Conservation (phyloP, 2,888 invertebrate species). For the Chorisops tibialis region DNA sequence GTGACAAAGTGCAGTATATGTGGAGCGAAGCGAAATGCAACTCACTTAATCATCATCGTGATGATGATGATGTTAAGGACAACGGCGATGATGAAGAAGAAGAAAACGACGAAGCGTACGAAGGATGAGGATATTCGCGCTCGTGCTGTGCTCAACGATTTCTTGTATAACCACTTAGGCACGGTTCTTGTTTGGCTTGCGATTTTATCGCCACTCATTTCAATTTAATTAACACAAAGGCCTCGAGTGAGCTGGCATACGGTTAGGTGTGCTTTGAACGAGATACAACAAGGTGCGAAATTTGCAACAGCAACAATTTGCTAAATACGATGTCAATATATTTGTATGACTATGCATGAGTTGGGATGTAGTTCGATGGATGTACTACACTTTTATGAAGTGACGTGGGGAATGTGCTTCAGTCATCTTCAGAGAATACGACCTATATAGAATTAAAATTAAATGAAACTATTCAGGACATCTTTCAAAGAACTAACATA, state of each 20-base stretch:
- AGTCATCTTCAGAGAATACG: too few relatives aligned
- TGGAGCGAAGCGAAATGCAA: constrained; percentile 31
- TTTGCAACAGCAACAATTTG: constrained; percentile 31
- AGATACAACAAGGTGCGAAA: constrained; percentile 20
- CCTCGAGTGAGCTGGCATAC: constrained; percentile 11
- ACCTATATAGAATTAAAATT: too few relatives aligned
- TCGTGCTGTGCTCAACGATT: constrained; percentile 30
- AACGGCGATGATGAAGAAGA: constrained; percentile 4
- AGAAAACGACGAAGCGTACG: constrained; percentile 1
- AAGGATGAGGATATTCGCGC: not conserved
- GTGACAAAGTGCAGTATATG: constrained; percentile 31
- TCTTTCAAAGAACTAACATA: too few relatives aligned
- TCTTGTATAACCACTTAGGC: constrained; percentile 33
- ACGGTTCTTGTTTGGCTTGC: constrained; percentile 33
- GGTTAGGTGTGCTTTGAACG: not conserved
- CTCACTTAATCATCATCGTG: constrained; percentile 23
- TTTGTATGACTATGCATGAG: too few relatives aligned
- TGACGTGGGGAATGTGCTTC: too few relatives aligned
- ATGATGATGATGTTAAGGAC: constrained; percentile 18
- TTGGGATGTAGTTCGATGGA: too few relatives aligned
- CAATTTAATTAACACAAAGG: constrained; percentile 34
- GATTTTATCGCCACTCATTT: constrained; percentile 33
- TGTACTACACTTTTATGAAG: too few relatives aligned
- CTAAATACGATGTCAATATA: too few relatives aligned
- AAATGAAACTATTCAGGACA: too few relatives aligned